Percentiles rank a stretch among this genome's conserved stretches.
These are phyloP conservation scores for Athalia rosae DNA, from an alignment of 2,888 invertebrate genomes.

Conservation along the genomic window DNA sequence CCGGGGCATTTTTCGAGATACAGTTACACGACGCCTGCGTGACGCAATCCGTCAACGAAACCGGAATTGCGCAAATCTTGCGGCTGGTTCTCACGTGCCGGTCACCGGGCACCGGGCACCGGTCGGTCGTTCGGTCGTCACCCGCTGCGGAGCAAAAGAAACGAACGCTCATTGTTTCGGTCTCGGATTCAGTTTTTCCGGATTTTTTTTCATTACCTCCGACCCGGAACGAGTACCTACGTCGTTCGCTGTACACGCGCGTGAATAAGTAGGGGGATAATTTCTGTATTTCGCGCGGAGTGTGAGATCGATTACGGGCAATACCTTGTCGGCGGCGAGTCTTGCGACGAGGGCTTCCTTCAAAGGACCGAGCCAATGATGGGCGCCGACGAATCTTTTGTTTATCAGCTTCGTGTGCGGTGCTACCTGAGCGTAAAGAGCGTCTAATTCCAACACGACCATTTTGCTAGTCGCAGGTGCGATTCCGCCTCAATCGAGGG, in stretches of 20 bases:
- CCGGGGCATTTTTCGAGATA: slow-evolving; percentile 23
- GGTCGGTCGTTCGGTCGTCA: too few species aligned
- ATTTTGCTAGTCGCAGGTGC: slow-evolving; percentile 70
- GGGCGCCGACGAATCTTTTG: slow-evolving; percentile 92
- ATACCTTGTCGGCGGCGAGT: slow-evolving; percentile 84
- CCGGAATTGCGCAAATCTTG: slow-evolving; percentile 40
- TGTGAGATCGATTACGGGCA: too few species aligned
- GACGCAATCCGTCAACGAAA: slow-evolving; percentile 45
- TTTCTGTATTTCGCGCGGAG: too few species aligned
- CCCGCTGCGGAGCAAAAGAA: too few species aligned
- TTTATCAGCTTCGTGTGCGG: slow-evolving; percentile 92
- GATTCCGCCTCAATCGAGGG: slow-evolving; percentile 16
- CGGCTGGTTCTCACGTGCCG: slow-evolving; percentile 41
- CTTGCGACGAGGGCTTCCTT: slow-evolving; percentile 74
- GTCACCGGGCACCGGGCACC: too few species aligned
- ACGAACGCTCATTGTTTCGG: too few species aligned
- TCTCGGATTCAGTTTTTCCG: too few species aligned
- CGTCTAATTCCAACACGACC: slow-evolving; percentile 86
- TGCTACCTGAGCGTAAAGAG: slow-evolving; percentile 87
- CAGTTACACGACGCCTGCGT: slow-evolving; percentile 44
- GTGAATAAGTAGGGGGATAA: too few species aligned
- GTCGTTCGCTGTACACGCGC: too few species aligned
- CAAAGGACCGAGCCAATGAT: slow-evolving; percentile 91
- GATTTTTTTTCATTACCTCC: too few species aligned
- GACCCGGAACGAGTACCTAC: too few species aligned